Conservation (phyloP, 1,140 invertebrate genomes). For the Thrips palmi region DNA sequence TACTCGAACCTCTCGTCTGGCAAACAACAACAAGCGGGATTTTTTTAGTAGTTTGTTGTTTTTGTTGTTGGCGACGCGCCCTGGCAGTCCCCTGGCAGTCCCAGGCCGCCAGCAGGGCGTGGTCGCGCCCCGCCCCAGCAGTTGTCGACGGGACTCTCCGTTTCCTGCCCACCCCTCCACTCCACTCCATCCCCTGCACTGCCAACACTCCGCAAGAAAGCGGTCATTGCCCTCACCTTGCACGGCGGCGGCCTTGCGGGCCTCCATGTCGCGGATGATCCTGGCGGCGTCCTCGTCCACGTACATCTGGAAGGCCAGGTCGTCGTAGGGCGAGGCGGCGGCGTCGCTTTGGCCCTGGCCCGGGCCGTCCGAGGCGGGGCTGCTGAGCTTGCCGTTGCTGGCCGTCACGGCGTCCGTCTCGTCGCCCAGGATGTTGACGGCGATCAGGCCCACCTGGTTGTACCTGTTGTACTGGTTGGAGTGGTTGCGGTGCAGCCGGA, state of each 20-base stretch:
- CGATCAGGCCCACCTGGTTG: constrained; percentile 65
- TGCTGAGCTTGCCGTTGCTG: neutral
- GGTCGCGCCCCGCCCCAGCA: neutral
- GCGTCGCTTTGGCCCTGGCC: constrained; percentile 4
- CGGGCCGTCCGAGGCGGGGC: neutral
- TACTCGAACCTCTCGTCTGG: constrained; percentile 80
- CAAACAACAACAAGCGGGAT: constrained; percentile 15
- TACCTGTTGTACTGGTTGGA: constrained; percentile 48
- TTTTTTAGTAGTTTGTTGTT: constrained; percentile 5
- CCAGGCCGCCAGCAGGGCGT: neutral
- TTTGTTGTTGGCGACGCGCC: no score
- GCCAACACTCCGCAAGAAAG: no score
- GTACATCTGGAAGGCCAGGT: constrained; percentile 94
- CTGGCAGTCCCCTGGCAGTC: neutral
- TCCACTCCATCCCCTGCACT: no score
- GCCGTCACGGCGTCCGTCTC: constrained; percentile 17
- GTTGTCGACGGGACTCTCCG: constrained; percentile 7
- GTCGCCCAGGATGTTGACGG: constrained; percentile 60
- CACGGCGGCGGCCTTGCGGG: constrained; percentile 70
- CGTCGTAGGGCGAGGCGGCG: constrained; percentile 70
- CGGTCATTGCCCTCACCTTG: no score
- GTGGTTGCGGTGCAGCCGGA: constrained; percentile 68
- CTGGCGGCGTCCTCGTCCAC: constrained; percentile 82
- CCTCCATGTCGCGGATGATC: constrained; percentile 71
- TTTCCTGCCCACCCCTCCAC: no score